Evolutionary conservation across 2,888 invertebrate genomes (phyloP).

Genomic region (Coelogynopora nodosa): DNA sequence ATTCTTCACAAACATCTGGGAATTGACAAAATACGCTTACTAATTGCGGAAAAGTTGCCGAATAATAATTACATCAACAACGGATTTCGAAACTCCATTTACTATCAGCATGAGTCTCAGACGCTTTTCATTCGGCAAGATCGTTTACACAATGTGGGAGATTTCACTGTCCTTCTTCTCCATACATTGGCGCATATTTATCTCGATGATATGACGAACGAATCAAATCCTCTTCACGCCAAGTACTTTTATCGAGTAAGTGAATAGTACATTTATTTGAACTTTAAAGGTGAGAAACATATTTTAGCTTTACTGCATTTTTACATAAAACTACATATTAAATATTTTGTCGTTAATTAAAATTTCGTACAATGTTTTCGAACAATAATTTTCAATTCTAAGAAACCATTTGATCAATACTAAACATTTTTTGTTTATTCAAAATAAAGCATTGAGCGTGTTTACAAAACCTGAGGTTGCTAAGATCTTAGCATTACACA

Average conservation of each 20-base stretch:
- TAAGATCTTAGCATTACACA: too few relatives aligned
- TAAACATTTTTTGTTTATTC: too few relatives aligned
- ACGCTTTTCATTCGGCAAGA: conserved; percentile 57
- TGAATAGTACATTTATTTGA: too few relatives aligned
- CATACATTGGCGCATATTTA: conserved; percentile 59
- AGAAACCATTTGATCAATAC: too few relatives aligned
- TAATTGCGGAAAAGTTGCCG: conserved; percentile 58
- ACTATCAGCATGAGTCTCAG: conserved; percentile 54
- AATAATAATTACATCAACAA: conserved; percentile 55
- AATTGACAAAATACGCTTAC: conserved; percentile 55
- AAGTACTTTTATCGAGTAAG: conserved; percentile 57
- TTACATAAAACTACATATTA: not conserved
- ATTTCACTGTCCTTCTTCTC: conserved; percentile 57
- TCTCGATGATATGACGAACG: conserved; percentile 55
- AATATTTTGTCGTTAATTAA: not conserved
- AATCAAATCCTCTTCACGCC: conserved; percentile 55
- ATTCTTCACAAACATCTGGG: conserved; percentile 52
- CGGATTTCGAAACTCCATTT: conserved; percentile 56
- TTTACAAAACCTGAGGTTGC: too few relatives aligned
- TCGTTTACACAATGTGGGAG: conserved; percentile 58
- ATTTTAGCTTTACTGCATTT: not conserved
- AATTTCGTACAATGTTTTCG: not conserved
- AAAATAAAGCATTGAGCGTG: too few relatives aligned
- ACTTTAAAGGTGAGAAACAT: not conserved
- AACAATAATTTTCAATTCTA: not conserved